Evolutionary conservation across 2,797 vertebrate species (phyloP), one percentile per base, ranked within the genome.

Genomic region (Sebastes hubbsi): DNA sequence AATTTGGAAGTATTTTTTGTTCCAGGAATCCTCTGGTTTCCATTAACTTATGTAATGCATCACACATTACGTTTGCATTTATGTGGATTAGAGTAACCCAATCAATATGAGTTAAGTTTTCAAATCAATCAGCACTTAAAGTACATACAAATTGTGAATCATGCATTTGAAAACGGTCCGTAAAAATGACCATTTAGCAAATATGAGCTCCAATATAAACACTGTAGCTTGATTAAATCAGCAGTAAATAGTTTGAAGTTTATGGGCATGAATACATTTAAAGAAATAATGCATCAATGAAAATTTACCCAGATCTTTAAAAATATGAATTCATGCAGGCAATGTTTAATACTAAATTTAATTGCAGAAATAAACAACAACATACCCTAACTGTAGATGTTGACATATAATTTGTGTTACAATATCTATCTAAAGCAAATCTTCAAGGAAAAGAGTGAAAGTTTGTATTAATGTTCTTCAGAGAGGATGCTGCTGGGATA

Each of bases 391-490:
- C 18, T 81, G 22, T 27, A 42, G 7, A 64, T 38, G 12, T 14
- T 32, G 32, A 52, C 32, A n/a, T 25, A n/a, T 1, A 1, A 52
- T 52, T 20, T n/a, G 3, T 71, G 54, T 29, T 52, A 2, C 30
- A 60, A 34, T 18, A 36, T 59, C n/a, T 16, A 46, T 59, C 18
- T 55, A 22, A 69, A 71, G 32, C 24, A 62, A n/a, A 22, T 18
- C 27, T 25, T 61, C 6, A 8, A 60, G 27, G 7, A 25, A 52
- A 16, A 29, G 3, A 34, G 60, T 27, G 24, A 73, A 56, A 38
- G 8, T 60, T 61, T 54, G 38, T 49, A 58, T 58, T 8, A 13
- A 67, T 71, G 59, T 69, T 73, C 29, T 36, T 60, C 55, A 25
- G 5, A 68, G 29, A 63, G 18, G 12, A 38, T 73, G 42, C 54